Evolutionary conservation across 2,888 invertebrate species (phyloP).

Genomic region (Cheilosia impressa): DNA sequence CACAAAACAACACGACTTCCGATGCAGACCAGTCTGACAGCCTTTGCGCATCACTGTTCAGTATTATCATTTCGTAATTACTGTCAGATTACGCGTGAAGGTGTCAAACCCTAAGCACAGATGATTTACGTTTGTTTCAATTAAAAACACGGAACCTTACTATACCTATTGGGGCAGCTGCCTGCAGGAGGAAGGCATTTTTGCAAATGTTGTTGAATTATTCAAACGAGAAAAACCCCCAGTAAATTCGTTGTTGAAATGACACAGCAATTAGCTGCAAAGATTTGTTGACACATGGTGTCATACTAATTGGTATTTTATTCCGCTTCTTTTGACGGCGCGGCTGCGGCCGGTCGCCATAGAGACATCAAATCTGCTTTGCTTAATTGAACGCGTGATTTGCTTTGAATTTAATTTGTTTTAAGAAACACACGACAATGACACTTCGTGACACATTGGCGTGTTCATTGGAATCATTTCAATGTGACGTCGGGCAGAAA

Average conservation of each 20-base stretch:
- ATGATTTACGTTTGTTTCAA: slow-evolving; percentile 38
- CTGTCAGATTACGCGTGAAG: slow-evolving; percentile 9
- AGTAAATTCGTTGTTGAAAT: slow-evolving; percentile 4
- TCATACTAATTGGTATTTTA: slow-evolving; percentile 43
- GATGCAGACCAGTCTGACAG: not conserved
- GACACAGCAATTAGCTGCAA: slow-evolving; percentile 21
- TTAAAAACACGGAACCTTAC: slow-evolving; percentile 1
- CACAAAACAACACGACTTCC: not conserved
- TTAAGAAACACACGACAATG: not conserved
- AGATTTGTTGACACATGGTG: slow-evolving; percentile 61
- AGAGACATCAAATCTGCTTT: not conserved
- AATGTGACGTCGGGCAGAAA: not conserved
- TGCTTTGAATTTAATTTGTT: slow-evolving; percentile 31
- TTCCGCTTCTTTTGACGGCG: not conserved
- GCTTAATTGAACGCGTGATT: slow-evolving; percentile 48
- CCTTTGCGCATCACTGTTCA: slow-evolving; percentile 12
- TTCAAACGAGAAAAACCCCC: not conserved
- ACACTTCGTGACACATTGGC: slow-evolving; percentile 18
- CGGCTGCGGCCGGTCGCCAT: not conserved
- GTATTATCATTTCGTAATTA: slow-evolving; percentile 22
- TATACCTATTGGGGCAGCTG: not conserved
- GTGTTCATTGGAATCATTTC: slow-evolving; percentile 18
- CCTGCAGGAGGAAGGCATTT: not conserved
- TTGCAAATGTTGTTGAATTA: not conserved
- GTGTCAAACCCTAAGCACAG: slow-evolving; percentile 9